Evolutionary conservation across 1,140 invertebrate genomes (phyloP), one percentile per base, ranked within the genome.

Genomic region (Euschistus heros): DNA sequence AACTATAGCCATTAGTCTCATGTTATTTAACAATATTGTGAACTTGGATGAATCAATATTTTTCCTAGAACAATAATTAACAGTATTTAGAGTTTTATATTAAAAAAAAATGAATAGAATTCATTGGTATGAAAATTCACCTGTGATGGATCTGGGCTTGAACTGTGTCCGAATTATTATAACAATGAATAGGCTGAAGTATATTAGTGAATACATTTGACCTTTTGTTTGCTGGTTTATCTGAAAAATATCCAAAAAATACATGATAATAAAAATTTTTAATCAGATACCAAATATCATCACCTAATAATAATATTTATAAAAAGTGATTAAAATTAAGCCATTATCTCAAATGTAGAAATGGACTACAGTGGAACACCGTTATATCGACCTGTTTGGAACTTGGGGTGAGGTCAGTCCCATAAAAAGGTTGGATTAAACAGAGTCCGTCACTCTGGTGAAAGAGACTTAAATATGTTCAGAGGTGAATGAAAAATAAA

Each of bases 21-120:
- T 96, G 73, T 96, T 95, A 74, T 97, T 96, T 3, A 98, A 78
- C 20, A 98, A 76, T 63, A 98, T 86, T 0, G 93, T 97, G 64
- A 94, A 93, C 66, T 88, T 86, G 0, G 84, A 83, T n/a, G 82
- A 80, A 67, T 87, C 86, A 0, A 75, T 76, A 14, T 86, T 77
- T 72, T 82, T 86, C 27, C 69, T 69, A 30, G 4, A 63, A 46
- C 15, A 54, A n/a, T 37, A 27, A 50, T 8, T 20, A n/a, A 22
- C 17, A 50, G 7, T 5, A 62, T 44, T 37, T 37, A n/a, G 20
- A 44, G 1, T 22, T n/a, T n/a, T n/a, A n/a, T 20, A 18, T 20
- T 50, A 1, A 50, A n/a, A 22, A 50, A 6, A 13, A 50, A 50
- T 50, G n/a, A n/a, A n/a, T n/a, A n/a, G n/a, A n/a, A n/a, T 50